These are phyloP conservation scores for Coenonympha arcania DNA, from an alignment of 2,888 invertebrate species.

Conservation along the genomic window DNA sequence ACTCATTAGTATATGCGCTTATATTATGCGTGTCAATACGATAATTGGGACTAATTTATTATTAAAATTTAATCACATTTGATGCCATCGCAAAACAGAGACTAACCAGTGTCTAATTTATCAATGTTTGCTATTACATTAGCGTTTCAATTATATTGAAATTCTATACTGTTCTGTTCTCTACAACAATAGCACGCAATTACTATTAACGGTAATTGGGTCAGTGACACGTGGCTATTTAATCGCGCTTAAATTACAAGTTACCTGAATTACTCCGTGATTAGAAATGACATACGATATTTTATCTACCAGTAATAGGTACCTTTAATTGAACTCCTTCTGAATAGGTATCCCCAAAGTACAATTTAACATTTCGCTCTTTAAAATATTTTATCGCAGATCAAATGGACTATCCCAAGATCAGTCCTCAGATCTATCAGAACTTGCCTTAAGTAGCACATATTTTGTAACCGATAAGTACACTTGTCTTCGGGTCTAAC, in stretches of 20 bases:
- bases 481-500: too few relatives aligned
- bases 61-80: not conserved
- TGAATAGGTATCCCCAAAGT: too few relatives aligned
- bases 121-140: conserved; percentile 1
- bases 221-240: not conserved
- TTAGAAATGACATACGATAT: not conserved
- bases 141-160: conserved; percentile 5
- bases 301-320: too few relatives aligned
- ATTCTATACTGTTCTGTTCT: conserved; percentile 1
- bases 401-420: too few relatives aligned
- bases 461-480: too few relatives aligned
- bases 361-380: too few relatives aligned
- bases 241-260: not conserved
- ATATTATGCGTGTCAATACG: not conserved
- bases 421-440: too few relatives aligned
- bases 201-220: not conserved
- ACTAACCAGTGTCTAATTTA: not conserved
- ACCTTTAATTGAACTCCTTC: too few relatives aligned
- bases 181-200: not conserved
- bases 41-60: not conserved
- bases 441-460: too few relatives aligned
- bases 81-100: not conserved
- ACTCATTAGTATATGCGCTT: too few relatives aligned
- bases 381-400: too few relatives aligned
- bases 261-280: too few relatives aligned